Evolutionary conservation across 2,888 invertebrate genomes (phyloP).

Genomic region (Scrobipalpa costella): DNA sequence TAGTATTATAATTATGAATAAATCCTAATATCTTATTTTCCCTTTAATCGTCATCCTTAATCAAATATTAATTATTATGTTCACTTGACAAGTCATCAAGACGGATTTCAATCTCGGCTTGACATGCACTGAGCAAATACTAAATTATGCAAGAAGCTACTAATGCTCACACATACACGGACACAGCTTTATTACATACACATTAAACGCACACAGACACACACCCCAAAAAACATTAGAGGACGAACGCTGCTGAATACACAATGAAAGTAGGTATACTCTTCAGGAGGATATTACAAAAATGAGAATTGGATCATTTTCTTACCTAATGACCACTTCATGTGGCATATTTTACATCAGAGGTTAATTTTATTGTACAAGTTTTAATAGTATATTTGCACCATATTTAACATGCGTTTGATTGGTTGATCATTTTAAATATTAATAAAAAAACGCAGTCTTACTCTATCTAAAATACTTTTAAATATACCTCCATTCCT

Average conservation of each 20-base stretch:
- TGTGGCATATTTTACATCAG: too few species aligned
- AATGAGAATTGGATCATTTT: constrained; percentile 2
- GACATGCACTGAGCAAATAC: constrained; percentile 2
- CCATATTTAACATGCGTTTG: too few species aligned
- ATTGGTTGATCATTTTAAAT: too few species aligned
- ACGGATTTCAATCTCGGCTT: constrained; percentile 2
- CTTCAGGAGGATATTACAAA: background rate
- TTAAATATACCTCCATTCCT: too few species aligned
- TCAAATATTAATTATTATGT: background rate
- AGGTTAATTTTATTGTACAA: too few species aligned
- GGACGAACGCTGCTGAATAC: constrained; percentile 18
- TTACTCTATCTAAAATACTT: too few species aligned
- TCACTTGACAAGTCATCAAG: background rate
- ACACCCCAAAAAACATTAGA: constrained; percentile 20
- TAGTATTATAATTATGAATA: too few species aligned
- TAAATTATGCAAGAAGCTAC: background rate
- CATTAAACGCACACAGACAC: constrained; percentile 4
- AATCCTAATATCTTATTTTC: too few species aligned
- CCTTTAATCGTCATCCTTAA: too few species aligned
- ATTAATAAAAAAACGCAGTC: too few species aligned
- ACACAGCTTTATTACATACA: background rate
- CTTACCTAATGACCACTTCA: background rate
- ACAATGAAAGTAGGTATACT: constrained; percentile 18
- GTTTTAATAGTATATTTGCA: too few species aligned
- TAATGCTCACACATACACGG: constrained; percentile 7